A percentile compares a stretch with the other conserved stretches of the same genome.
Conservation (phyloP, 2,888 invertebrate genomes). For the Drosophila parthenogenetica region DNA sequence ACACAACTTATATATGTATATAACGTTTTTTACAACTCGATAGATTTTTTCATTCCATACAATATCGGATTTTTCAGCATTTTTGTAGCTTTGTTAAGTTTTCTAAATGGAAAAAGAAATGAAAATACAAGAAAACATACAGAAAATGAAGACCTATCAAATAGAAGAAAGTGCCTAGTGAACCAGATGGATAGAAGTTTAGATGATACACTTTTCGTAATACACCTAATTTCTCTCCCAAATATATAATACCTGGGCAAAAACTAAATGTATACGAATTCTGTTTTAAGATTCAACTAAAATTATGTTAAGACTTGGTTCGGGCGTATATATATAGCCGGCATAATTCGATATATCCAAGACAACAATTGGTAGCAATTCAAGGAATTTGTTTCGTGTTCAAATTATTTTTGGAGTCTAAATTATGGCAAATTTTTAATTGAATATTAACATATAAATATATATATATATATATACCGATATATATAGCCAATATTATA, state of each 20-base stretch:
- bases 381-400: conserved; percentile 50
- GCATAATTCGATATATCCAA: conserved; percentile 6
- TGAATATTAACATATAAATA: conserved; percentile 31
- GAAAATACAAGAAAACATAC: background rate
- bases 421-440: conserved; percentile 43
- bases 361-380: conserved; percentile 22
- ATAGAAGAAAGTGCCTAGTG: conserved; percentile 70
- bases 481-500: conserved; percentile 51
- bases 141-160: conserved; percentile 23
- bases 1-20: conserved; percentile 1
- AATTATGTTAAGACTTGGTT: background rate
- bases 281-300: background rate
- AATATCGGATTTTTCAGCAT: background rate
- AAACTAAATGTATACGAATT: background rate
- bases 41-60: background rate
- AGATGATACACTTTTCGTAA: conserved; percentile 27
- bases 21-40: background rate
- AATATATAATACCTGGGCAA: background rate
- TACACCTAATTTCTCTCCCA: conserved; percentile 17
- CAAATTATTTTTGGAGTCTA: conserved; percentile 20
- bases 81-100: conserved; percentile 37
- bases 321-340: conserved; percentile 7
- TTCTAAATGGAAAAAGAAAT: conserved; percentile 15
- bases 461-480: conserved; percentile 25
- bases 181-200: conserved; percentile 42